Percentiles rank a stretch among this genome's conserved stretches.
Conservation (phyloP, 2,797 vertebrate genomes). For the Trachops cirrhosus region DNA sequence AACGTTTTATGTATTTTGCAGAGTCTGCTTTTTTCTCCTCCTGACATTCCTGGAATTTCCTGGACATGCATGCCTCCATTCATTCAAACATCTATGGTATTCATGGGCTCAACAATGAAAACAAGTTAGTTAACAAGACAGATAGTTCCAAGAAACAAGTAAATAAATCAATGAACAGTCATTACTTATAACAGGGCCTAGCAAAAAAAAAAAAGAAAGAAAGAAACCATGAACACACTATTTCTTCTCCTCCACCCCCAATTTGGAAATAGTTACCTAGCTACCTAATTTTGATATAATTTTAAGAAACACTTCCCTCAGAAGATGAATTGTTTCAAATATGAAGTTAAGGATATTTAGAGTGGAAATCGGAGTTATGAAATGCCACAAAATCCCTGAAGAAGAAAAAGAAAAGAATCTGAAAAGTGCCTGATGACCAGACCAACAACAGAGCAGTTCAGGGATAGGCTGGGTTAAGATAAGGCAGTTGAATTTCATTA, state of each 20-base stretch:
- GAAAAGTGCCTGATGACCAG: background rate
- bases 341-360: background rate
- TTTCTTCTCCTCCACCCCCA: too few species aligned
- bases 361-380: background rate
- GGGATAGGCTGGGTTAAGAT: background rate
- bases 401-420: background rate
- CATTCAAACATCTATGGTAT: background rate
- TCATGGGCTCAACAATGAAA: background rate
- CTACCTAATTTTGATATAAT: background rate
- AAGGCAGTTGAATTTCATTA: background rate
- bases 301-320: background rate
- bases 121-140: background rate
- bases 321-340: background rate
- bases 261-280: background rate
- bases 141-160: background rate
- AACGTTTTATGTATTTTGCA: background rate
- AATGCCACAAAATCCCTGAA: background rate
- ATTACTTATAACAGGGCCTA: background rate
- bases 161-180: background rate
- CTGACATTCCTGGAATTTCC: background rate
- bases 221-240: background rate
- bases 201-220: fast-evolving
- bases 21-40: background rate
- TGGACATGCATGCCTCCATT: background rate
- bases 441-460: background rate